These are phyloP conservation scores for Sandelia bainsii DNA, from an alignment of 2,797 vertebrate species.

Conservation along the genomic window DNA sequence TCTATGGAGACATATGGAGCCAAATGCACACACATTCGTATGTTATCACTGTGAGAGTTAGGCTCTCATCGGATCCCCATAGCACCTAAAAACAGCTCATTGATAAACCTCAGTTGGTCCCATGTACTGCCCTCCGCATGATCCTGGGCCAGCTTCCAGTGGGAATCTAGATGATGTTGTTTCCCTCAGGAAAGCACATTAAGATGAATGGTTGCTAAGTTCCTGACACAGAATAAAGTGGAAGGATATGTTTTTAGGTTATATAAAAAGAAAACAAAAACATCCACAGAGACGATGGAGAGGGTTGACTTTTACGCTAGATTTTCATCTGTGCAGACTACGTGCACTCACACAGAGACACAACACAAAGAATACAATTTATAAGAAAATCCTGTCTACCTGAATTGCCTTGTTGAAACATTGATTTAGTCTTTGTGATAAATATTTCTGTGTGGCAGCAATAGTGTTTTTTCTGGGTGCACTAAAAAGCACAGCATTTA, in stretches of 20 bases:
- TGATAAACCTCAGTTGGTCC: conserved; percentile 41
- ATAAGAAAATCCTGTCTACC: not conserved
- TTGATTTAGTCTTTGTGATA: conserved; percentile 8
- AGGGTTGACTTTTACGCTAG: not conserved
- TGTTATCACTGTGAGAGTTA: conserved; percentile 72
- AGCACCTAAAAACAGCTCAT: conserved; percentile 61
- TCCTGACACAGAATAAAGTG: conserved; percentile 21
- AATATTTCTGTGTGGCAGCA: not conserved
- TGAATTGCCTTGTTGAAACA: not conserved
- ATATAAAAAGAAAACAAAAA: conserved; percentile 13
- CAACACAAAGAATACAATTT: not conserved
- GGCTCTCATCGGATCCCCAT: conserved; percentile 26
- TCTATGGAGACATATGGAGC: not conserved
- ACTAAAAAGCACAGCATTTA: not conserved
- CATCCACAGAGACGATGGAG: not conserved
- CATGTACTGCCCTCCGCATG: conserved; percentile 12
- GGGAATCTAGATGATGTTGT: conserved; percentile 42
- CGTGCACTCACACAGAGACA: not conserved
- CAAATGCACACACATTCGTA: not conserved
- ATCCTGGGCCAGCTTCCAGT: conserved; percentile 37
- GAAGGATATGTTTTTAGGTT: conserved; percentile 28
- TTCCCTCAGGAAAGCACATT: conserved; percentile 16
- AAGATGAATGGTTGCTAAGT: conserved; percentile 38
- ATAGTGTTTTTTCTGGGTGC: not conserved
- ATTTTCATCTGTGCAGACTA: not conserved